phyloP scores from a whole-genome alignment of 2,113 vertebrate species.

The Coturnix japonica region DNA sequence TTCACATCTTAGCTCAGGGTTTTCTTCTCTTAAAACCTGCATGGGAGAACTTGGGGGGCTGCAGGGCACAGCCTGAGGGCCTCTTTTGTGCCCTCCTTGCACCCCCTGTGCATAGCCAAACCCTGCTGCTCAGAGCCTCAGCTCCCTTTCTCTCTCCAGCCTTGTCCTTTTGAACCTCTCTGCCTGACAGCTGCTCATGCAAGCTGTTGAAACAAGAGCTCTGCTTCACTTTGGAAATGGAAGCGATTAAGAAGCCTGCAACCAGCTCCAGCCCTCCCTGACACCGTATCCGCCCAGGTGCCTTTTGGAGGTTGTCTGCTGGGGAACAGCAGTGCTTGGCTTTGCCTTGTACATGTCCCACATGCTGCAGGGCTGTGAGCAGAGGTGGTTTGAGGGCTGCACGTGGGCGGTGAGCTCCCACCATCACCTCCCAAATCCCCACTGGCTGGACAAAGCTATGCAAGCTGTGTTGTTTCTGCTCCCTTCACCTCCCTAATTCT shows the following conservation, averaged over 20 bases:
- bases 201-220: neutral
- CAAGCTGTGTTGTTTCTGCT: neutral
- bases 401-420: neutral
- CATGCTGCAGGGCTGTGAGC: too few species aligned
- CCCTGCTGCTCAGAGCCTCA: fast-evolving
- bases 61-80: neutral
- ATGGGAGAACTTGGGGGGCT: neutral
- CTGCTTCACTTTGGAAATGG: neutral
- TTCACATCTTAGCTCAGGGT: constrained; percentile 1
- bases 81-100: neutral
- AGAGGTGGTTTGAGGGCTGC: neutral
- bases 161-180: neutral
- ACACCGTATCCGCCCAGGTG: neutral
- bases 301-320: neutral
- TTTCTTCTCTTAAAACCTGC: neutral
- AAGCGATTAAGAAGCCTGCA: neutral
- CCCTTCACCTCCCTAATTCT: neutral
- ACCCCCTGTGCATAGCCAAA: too few species aligned
- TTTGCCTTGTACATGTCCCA: neutral
- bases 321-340: neutral
- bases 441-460: fast-evolving
- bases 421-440: neutral
- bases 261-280: fast-evolving
- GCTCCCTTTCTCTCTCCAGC: neutral
- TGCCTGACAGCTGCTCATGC: neutral